Percentiles rank a stretch among this genome's conserved stretches.
These are phyloP conservation scores for Nudaria mundana DNA, from an alignment of 2,888 invertebrate species.

Conservation along the genomic window DNA sequence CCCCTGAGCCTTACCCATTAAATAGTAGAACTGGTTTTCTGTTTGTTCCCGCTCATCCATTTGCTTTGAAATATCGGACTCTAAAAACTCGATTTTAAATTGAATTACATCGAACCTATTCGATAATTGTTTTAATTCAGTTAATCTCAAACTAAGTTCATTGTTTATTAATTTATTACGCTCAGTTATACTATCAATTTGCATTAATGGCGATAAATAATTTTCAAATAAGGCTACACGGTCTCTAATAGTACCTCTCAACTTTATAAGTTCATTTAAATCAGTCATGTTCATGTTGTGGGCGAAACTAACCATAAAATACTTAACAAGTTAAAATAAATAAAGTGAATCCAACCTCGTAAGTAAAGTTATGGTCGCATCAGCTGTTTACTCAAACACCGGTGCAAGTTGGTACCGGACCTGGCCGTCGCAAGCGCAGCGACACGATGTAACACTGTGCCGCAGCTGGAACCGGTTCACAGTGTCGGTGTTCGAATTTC, in stretches of 20 bases:
- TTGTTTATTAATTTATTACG: neutral
- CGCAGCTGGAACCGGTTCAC: too few relatives aligned
- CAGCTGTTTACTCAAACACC: too few relatives aligned
- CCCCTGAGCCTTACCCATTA: neutral
- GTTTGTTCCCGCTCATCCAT: constrained; percentile 1
- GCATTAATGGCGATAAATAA: neutral
- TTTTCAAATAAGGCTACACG: neutral
- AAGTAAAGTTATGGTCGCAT: too few relatives aligned
- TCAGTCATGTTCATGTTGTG: neutral
- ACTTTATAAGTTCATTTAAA: neutral
- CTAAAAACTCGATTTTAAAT: neutral
- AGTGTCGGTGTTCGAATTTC: too few relatives aligned
- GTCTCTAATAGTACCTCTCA: neutral
- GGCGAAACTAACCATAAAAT: neutral
- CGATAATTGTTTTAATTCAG: neutral
- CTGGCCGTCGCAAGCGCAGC: too few relatives aligned
- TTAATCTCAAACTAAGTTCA: neutral
- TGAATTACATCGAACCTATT: too few relatives aligned
- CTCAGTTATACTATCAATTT: too few relatives aligned
- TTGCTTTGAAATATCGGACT: neutral
- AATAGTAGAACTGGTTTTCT: neutral
- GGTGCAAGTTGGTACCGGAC: too few relatives aligned
- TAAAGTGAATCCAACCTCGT: neutral
- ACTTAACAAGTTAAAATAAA: too few relatives aligned
- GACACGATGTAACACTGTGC: too few relatives aligned